phyloP scores from a whole-genome alignment of 1,140 invertebrate species.

The Steinernema khuongi region DNA sequence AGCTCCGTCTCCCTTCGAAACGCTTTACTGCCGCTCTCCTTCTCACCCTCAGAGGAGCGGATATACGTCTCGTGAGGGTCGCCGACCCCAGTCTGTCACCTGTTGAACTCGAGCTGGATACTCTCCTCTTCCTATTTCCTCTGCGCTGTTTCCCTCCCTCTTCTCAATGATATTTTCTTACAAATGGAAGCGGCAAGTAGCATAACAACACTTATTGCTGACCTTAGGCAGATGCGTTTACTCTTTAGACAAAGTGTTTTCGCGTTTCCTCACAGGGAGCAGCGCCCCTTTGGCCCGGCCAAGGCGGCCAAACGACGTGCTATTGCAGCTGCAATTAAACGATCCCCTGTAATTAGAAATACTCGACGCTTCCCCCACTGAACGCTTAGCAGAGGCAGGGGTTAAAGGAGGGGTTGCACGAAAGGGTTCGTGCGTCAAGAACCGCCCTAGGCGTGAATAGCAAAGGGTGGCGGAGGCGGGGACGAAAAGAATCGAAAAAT shows the following conservation, averaged over 20 bases:
- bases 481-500: background rate
- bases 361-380: too few species aligned
- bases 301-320: too few species aligned
- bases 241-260: too few species aligned
- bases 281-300: background rate
- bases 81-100: slow-evolving; percentile 11
- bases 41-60: too few species aligned
- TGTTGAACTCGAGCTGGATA: slow-evolving; percentile 4
- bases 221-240: too few species aligned
- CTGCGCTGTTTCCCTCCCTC: background rate
- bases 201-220: slow-evolving; percentile 5
- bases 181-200: background rate
- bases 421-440: too few species aligned
- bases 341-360: background rate
- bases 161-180: background rate
- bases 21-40: background rate
- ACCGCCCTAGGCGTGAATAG: background rate
- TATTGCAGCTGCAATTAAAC: background rate
- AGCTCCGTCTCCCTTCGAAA: background rate
- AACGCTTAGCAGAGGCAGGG: too few species aligned
- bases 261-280: too few species aligned
- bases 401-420: too few species aligned
- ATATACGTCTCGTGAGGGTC: too few species aligned
- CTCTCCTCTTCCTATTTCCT: too few species aligned
- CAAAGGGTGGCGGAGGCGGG: background rate